Percentiles rank a stretch among this genome's conserved stretches.
Evolutionary conservation across 1,140 invertebrate species (phyloP).

Genomic region (Pararge aegeria): DNA sequence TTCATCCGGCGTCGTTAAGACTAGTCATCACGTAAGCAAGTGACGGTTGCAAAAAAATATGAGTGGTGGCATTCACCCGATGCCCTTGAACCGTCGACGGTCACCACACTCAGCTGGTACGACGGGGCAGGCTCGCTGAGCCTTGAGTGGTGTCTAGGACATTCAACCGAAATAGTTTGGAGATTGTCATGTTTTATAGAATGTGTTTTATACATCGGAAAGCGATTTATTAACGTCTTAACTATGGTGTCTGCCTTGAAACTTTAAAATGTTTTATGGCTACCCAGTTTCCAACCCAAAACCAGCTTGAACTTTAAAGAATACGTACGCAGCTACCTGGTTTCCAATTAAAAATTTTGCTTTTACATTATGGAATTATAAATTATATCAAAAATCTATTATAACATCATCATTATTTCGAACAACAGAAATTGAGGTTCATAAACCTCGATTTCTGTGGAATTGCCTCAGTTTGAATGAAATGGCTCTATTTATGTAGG

Average conservation of each 20-base stretch:
- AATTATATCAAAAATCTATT: too few relatives aligned
- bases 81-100: slow-evolving; percentile 67
- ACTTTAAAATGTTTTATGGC: too few relatives aligned
- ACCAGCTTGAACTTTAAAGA: too few relatives aligned
- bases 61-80: slow-evolving; percentile 70
- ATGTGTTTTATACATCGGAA: not conserved
- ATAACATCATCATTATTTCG: too few relatives aligned
- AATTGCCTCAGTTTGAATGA: too few relatives aligned
- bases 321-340: too few relatives aligned
- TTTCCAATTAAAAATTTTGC: too few relatives aligned
- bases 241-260: not conserved
- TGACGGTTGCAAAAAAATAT: slow-evolving; percentile 65
- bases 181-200: slow-evolving; percentile 19
- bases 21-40: slow-evolving; percentile 57
- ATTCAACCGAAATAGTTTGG: slow-evolving; percentile 54
- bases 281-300: too few relatives aligned
- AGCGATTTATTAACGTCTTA: not conserved
- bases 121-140: slow-evolving; percentile 35
- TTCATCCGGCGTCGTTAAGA: slow-evolving; percentile 62
- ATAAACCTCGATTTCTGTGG: too few relatives aligned
- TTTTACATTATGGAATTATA: too few relatives aligned
- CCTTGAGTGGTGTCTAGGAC: slow-evolving; percentile 64
- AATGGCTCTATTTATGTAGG: too few relatives aligned
- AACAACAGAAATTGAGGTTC: too few relatives aligned
- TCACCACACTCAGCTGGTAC: slow-evolving; percentile 63